Evolutionary conservation across 1,140 invertebrate species (phyloP), one percentile per base, ranked within the genome.

Genomic region (Nymphalis io): DNA sequence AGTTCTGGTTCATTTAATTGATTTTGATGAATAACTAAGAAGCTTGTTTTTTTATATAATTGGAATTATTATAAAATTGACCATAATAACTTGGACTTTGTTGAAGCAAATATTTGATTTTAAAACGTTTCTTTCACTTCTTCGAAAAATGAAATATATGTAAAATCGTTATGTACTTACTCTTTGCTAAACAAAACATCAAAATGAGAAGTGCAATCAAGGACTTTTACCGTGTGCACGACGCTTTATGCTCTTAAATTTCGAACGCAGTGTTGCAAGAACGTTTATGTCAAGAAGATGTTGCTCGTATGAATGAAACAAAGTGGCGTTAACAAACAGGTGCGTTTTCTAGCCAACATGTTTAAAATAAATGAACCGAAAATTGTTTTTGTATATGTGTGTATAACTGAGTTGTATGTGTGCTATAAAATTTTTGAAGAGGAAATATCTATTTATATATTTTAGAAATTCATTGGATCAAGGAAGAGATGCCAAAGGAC

Each of bases 141-240:
- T 2, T 27, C 27, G 27, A 33, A 33, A 33, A 8, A 8, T 8
- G 1, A 33, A 33, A 33, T 0, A 8, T 33, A 5, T 33, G 6
- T 33, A 33, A 33, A 33, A 8, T 33, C 4, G 6, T 33, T 33
- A 33, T 8, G 27, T 8, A 8, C 27, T 0, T 13, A 60, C 70
- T 60, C 73, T 79, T 72, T 55, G 74, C 61, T 62, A 71, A 78
- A 81, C 70, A 81, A 80, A 70, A 74, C 75, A 57, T 55, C 70
- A 51, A 80, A 70, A 79, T 81, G 80, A 70, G 69, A 80, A 82
- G 81, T 76, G 75, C 78, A 81, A 82, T 80, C 79, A 79, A 79
- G 81, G 51, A 70, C 78, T 55, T 79, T 84, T 46, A 18, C 72
- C 68, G 68, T 72, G 74, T 72, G 74, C 60, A 74, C 70, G 68